phyloP scores from a whole-genome alignment of 2,888 invertebrate genomes.

The Polylopha cassiicola region DNA sequence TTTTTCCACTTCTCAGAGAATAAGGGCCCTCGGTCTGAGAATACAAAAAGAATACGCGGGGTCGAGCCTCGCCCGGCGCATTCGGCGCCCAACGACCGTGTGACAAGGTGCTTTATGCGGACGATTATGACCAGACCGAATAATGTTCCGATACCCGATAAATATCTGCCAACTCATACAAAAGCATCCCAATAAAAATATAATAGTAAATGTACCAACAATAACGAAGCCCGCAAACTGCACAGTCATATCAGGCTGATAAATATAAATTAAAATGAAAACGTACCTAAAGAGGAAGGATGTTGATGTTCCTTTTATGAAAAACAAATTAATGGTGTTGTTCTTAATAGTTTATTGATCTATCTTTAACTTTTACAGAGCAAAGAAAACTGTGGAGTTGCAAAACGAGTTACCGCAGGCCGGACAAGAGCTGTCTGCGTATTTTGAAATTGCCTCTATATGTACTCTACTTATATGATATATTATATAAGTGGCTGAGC shows the following conservation, averaged over 20 bases:
- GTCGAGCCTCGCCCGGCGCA: slow-evolving; percentile 61
- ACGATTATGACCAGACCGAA: slow-evolving; percentile 74
- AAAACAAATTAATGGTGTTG: slow-evolving; percentile 56
- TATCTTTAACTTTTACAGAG: slow-evolving; percentile 33
- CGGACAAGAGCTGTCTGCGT: no score
- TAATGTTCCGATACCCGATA: slow-evolving; percentile 76
- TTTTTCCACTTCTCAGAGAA: slow-evolving; percentile 75
- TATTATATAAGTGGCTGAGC: no score
- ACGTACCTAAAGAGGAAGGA: slow-evolving; percentile 45
- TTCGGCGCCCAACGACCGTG: slow-evolving; percentile 75
- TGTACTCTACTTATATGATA: no score
- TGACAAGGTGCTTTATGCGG: slow-evolving; percentile 77
- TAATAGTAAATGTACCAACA: slow-evolving; percentile 75
- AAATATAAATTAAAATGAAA: slow-evolving; percentile 67
- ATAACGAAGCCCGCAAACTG: slow-evolving; percentile 65
- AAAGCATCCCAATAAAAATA: slow-evolving; percentile 76
- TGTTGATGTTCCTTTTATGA: slow-evolving; percentile 38
- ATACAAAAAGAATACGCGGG: slow-evolving; percentile 71
- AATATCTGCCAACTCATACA: slow-evolving; percentile 78
- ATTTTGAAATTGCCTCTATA: no score
- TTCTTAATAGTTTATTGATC: slow-evolving; percentile 15
- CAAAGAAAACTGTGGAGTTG: no score
- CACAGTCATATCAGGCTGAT: slow-evolving; percentile 70
- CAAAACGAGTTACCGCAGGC: no score
- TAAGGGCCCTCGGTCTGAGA: slow-evolving; percentile 59